Conservation (phyloP, 2,797 vertebrate genomes). For the Hoplostethus mediterraneus region DNA sequence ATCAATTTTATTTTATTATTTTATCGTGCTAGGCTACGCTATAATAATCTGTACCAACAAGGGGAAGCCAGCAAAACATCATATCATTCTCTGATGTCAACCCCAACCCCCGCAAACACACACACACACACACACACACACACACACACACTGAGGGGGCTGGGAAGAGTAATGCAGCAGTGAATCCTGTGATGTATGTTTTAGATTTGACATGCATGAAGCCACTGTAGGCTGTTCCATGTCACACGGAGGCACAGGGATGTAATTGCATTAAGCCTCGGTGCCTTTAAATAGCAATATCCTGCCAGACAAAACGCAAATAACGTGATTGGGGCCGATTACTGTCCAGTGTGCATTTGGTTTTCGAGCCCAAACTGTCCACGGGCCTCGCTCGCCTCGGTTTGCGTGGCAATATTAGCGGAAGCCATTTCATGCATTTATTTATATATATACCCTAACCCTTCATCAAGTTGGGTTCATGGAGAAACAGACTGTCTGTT, state of each 20-base stretch:
- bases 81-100: no score
- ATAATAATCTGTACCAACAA: no score
- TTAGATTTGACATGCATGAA: constrained; percentile 11
- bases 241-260: constrained; percentile 32
- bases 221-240: constrained; percentile 28
- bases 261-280: constrained; percentile 55
- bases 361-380: background rate
- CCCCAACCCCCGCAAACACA: no score
- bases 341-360: constrained; percentile 5
- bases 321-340: constrained; percentile 31
- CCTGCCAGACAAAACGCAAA: constrained; percentile 34
- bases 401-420: background rate
- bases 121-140: no score
- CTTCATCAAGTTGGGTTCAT: no score
- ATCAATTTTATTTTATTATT: no score
- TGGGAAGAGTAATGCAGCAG: constrained; percentile 3
- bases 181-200: constrained; percentile 23
- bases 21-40: no score
- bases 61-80: no score
- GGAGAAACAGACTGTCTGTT: no score
- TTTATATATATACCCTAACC: no score
- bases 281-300: constrained; percentile 45
- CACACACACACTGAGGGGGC: no score
- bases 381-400: constrained; percentile 8
- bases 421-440: background rate